Evolutionary conservation across 2,113 vertebrate species (phyloP).

Genomic region (Scomber colias): DNA sequence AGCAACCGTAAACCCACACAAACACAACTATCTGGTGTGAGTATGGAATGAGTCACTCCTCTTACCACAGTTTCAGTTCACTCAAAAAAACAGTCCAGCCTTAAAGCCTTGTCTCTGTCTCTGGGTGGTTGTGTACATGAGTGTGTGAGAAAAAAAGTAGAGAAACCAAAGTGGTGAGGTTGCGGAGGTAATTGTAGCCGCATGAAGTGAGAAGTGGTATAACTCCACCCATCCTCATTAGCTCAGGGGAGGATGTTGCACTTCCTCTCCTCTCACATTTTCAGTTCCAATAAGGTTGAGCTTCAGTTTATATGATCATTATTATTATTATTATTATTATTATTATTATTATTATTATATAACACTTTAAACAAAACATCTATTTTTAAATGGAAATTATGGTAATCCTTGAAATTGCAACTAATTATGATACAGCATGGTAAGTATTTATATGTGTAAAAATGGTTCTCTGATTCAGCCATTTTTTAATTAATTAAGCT

Average conservation of each 20-base stretch:
- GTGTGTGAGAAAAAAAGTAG: slow-evolving; percentile 15
- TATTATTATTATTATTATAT: not conserved
- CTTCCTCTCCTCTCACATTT: slow-evolving; percentile 55
- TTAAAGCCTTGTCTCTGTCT: not conserved
- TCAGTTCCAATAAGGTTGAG: not conserved
- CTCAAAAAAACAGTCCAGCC: not conserved
- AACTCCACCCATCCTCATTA: slow-evolving; percentile 63
- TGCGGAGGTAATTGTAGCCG: slow-evolving; percentile 4
- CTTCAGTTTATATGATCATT: too few species aligned
- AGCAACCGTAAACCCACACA: not conserved
- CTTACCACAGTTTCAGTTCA: slow-evolving; percentile 4
- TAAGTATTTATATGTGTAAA: too few species aligned
- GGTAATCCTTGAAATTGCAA: not conserved
- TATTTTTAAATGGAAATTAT: not conserved
- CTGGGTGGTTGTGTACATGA: not conserved
- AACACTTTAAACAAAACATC: not conserved
- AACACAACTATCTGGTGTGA: not conserved
- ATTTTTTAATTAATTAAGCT: not conserved
- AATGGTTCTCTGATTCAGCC: not conserved
- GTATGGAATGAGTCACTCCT: not conserved
- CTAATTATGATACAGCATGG: not conserved
- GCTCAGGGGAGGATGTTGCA: slow-evolving; percentile 48
- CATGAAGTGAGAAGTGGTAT: slow-evolving; percentile 55
- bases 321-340: too few species aligned
- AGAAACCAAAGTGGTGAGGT: slow-evolving; percentile 43